Percentiles rank a stretch among this genome's conserved stretches.
Conservation (phyloP, 2,888 invertebrate genomes). For the Athrips mouffetella region DNA sequence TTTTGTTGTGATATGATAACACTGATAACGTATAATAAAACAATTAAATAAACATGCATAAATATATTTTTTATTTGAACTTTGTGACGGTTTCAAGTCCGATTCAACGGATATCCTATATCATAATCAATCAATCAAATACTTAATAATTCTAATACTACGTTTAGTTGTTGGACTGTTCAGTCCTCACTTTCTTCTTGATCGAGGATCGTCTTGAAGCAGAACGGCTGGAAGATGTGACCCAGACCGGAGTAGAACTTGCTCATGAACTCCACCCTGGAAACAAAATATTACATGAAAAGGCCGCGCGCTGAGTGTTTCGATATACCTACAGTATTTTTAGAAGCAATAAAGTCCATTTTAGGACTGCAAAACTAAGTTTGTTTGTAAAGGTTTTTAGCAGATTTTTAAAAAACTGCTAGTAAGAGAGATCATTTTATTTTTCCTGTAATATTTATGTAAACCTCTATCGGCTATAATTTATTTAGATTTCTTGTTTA, state of each 20-base stretch:
- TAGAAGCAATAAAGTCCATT: no score
- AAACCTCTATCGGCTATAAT: no score
- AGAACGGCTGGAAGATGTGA: conserved; percentile 90
- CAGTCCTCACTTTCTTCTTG: conserved; percentile 71
- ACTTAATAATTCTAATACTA: conserved; percentile 50
- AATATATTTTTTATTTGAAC: conserved; percentile 53
- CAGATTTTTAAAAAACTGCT: no score
- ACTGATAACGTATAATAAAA: conserved; percentile 43
- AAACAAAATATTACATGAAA: no score
- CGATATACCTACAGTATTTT: no score
- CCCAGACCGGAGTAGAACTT: conserved; percentile 93
- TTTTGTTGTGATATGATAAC: no score
- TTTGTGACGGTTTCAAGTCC: conserved; percentile 51
- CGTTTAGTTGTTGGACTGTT: conserved; percentile 21
- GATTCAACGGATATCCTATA: conserved; percentile 24
- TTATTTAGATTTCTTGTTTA: no score
- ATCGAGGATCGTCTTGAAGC: conserved; percentile 86
- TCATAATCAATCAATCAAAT: conserved; percentile 36
- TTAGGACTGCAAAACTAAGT: no score
- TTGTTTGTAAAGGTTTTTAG: no score
- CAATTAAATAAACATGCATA: conserved; percentile 46
- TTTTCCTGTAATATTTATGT: no score
- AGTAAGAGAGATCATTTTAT: no score
- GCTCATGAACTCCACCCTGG: conserved; percentile 97
- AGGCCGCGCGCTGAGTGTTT: no score